These are phyloP conservation scores for Seriola aureovittata DNA, from an alignment of 2,113 vertebrate species.

Conservation along the genomic window DNA sequence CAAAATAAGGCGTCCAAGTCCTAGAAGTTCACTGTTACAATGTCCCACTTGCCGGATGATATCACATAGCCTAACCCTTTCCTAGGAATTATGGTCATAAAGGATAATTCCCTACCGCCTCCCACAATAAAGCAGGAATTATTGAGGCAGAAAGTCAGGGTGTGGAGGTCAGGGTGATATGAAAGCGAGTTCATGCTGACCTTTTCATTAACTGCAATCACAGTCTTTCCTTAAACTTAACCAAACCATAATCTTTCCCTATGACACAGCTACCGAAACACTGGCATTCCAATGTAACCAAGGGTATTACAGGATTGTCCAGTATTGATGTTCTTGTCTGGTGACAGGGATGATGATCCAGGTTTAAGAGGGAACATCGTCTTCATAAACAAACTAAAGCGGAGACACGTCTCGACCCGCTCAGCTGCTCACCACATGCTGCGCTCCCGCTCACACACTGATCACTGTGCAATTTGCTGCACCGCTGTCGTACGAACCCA, in stretches of 20 bases:
- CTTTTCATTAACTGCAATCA: background rate
- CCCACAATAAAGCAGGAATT: too few relatives aligned
- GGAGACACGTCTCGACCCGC: background rate
- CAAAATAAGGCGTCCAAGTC: too few relatives aligned
- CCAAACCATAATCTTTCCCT: background rate
- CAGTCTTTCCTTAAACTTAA: too few relatives aligned
- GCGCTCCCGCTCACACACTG: constrained; percentile 26
- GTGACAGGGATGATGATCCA: background rate
- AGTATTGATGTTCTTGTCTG: background rate
- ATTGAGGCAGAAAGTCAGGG: too few relatives aligned
- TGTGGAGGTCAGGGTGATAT: too few relatives aligned
- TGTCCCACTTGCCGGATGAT: too few relatives aligned
- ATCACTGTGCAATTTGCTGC: constrained; percentile 34
- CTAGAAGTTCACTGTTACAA: too few relatives aligned
- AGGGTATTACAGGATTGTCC: background rate
- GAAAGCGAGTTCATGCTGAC: background rate
- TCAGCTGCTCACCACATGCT: constrained; percentile 24
- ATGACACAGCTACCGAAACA: background rate
- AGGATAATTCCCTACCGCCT: too few relatives aligned
- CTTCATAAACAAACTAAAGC: background rate
- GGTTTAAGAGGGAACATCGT: background rate
- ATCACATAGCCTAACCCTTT: too few relatives aligned
- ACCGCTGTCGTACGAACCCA: background rate
- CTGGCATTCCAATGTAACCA: background rate
- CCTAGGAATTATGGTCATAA: too few relatives aligned